phyloP scores from a whole-genome alignment of 1,140 invertebrate species.

The Nephila pilipes region DNA sequence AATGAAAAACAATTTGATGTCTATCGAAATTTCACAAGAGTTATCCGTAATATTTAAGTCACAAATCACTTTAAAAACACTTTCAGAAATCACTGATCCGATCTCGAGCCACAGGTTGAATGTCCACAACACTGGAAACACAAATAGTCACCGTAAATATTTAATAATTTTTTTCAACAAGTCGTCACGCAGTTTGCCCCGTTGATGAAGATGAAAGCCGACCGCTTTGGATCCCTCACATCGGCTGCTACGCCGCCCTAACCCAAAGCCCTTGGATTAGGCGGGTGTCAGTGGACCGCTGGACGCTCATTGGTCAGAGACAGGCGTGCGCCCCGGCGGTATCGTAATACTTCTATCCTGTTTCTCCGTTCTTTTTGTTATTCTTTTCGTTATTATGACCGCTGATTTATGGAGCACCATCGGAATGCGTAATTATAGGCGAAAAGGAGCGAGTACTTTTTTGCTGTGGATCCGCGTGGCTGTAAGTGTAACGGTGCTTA shows the following conservation, averaged over 20 bases:
- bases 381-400: constrained; percentile 27
- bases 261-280: constrained; percentile 64
- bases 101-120: constrained; percentile 25
- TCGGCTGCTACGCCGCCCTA: constrained; percentile 32
- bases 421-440: constrained; percentile 56
- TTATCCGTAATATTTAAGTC: background rate
- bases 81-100: background rate
- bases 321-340: constrained; percentile 46
- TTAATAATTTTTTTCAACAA: constrained; percentile 63
- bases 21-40: background rate
- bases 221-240: constrained; percentile 1
- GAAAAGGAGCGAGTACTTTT: background rate
- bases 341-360: constrained; percentile 66
- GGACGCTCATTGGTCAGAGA: constrained; percentile 16
- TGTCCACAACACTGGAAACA: background rate
- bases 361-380: constrained; percentile 40
- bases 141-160: constrained; percentile 38
- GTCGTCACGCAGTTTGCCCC: constrained; percentile 45
- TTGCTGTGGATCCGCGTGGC: background rate
- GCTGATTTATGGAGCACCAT: constrained; percentile 60
- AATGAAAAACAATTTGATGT: background rate
- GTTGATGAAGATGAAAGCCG: constrained; percentile 50
- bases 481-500: background rate
- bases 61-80: background rate
- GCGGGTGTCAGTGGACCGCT: constrained; percentile 2